These are phyloP conservation scores for Drosophila ustulata DNA, from an alignment of 2,888 invertebrate species.

Conservation along the genomic window DNA sequence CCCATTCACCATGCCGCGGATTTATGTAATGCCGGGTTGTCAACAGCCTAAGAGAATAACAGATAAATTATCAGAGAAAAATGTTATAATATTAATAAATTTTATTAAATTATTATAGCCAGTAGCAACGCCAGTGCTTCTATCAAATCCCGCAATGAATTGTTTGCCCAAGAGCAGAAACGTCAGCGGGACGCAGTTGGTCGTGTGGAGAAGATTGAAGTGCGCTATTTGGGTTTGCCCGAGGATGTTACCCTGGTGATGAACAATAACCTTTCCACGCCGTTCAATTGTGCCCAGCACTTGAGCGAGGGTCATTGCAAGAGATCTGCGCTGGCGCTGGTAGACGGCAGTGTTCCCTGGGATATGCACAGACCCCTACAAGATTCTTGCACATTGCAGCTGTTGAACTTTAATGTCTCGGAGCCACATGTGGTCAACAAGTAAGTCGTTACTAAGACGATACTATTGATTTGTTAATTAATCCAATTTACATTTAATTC, in stretches of 20 bases:
- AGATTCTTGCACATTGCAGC: slow-evolving; percentile 87
- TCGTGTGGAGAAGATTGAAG: slow-evolving; percentile 95
- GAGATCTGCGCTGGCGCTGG: slow-evolving; percentile 91
- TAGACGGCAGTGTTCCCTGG: slow-evolving; percentile 93
- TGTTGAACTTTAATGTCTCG: slow-evolving; percentile 86
- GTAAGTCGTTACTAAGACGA: slow-evolving; percentile 56
- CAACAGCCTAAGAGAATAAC: background rate
- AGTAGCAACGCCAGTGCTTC: slow-evolving; percentile 30
- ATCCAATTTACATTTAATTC: slow-evolving; percentile 2
- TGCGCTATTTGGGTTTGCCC: slow-evolving; percentile 91
- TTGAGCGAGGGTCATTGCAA: slow-evolving; percentile 90
- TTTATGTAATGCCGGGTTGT: slow-evolving; percentile 61
- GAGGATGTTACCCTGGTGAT: slow-evolving; percentile 92
- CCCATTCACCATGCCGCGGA: slow-evolving; percentile 6
- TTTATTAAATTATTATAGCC: slow-evolving; percentile 30
- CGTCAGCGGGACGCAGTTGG: slow-evolving; percentile 91
- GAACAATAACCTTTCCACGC: slow-evolving; percentile 97
- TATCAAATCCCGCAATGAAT: slow-evolving; percentile 87
- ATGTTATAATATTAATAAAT: background rate
- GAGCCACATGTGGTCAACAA: slow-evolving; percentile 84
- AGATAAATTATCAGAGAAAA: background rate
- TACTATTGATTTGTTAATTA: background rate
- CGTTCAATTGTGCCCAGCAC: slow-evolving; percentile 96
- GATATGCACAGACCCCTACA: slow-evolving; percentile 96
- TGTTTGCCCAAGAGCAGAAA: slow-evolving; percentile 92